Evolutionary conservation across 2,797 vertebrate genomes (phyloP), one percentile per base, ranked within the genome.

Genomic region (Alfaro cultratus): DNA sequence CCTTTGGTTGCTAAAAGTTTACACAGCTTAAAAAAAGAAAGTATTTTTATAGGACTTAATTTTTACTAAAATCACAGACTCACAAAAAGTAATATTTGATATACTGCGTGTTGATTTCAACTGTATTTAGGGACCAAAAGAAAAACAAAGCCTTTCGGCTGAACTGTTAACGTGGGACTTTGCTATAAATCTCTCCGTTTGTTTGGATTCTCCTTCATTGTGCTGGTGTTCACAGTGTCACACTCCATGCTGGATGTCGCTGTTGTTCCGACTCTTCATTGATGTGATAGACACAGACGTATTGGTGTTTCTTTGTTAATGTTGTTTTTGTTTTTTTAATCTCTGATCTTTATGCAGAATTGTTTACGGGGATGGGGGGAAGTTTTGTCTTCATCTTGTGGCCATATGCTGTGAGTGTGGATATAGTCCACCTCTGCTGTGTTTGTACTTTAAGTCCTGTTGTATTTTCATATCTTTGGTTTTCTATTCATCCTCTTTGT

Each of bases 1-100:
- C 95, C 95, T 95, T 95, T 88, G 94, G 90, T 92, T 94, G 91
- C 79, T 89, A 89, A 94, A 49, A 72, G 87, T 95, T 95, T 94
- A 94, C 93, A 93, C 75, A 85, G 87, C 82, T 89, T 84, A 91
- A 89, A 84, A 89, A 87, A 89, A 57, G 0, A 49, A 84, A 81
- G 72, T 94, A 95, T 95, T 95, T 95, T 95, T 95, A 77, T 94
- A 95, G 83, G 89, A 92, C 76, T 79, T 88, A 2, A 80, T 94
- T 93, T 93, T 90, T 88, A 90, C 80, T 88, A 79, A 62, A 51
- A 88, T 85, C 55, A 73, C 31, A 76, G 62, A 85, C 76, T 73
- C 81, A 81, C 86, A 80, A 31, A 41, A 41, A 80, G 85, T 83
- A 85, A 18, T 83, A 80, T 84, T 86, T 85, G 76, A 90, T 78